These are phyloP conservation scores for Drosophila pallidifrons DNA, from an alignment of 1,140 invertebrate genomes.

Conservation along the genomic window DNA sequence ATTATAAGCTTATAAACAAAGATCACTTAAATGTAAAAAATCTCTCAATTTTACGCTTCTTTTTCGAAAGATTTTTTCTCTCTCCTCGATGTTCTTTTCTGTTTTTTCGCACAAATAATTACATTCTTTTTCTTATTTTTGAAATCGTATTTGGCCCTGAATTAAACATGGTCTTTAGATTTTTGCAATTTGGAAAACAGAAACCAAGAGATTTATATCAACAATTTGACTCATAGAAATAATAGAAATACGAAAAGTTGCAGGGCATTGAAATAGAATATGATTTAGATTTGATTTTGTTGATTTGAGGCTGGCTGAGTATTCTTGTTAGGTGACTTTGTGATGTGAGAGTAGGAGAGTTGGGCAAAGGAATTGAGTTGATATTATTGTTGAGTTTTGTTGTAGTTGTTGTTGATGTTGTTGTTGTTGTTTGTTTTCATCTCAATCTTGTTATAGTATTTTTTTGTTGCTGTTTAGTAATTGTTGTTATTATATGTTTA, in stretches of 20 bases:
- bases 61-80: constrained; percentile 66
- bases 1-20: constrained; percentile 85
- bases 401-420: constrained; percentile 42
- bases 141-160: constrained; percentile 33
- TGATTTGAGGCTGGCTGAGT: constrained; percentile 57
- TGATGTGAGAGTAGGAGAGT: constrained; percentile 59
- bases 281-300: constrained; percentile 35
- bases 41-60: constrained; percentile 79
- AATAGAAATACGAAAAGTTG: constrained; percentile 35
- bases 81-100: constrained; percentile 72
- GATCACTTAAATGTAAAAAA: constrained; percentile 85
- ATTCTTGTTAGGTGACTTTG: constrained; percentile 57
- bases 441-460: constrained; percentile 46
- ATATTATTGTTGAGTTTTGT: constrained; percentile 35
- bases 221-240: constrained; percentile 39
- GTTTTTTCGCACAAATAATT: constrained; percentile 56
- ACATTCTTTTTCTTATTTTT: constrained; percentile 20
- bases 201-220: constrained; percentile 35
- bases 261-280: constrained; percentile 36
- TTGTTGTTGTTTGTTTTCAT: constrained; percentile 35
- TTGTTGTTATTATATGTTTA: constrained; percentile 79
- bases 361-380: constrained; percentile 60
- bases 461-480: constrained; percentile 47
- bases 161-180: constrained; percentile 16
- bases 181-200: constrained; percentile 41